Base-by-base conservation (phyloP, 2,113 vertebrate species). In the Cyphomyrus plagiostoma region DNA sequence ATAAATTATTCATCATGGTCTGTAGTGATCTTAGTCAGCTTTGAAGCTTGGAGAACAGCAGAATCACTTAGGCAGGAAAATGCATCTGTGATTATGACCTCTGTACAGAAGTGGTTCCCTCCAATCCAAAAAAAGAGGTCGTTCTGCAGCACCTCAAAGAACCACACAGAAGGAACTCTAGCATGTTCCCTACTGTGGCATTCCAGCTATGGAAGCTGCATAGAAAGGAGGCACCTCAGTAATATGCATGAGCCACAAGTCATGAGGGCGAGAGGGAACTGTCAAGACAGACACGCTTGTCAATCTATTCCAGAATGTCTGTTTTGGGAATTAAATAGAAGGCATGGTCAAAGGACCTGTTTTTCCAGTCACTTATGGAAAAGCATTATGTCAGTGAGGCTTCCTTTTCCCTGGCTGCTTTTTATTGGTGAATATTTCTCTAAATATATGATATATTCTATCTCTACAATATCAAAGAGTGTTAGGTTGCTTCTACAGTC, bases 321-420 rank as follows among this genome's bases (percentile, higher is more conserved):
- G 91, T 89, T 93, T 91, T 88, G 89, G 88, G 89, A 92, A 94
- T 93, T 92, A 91, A 80, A 88, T 92, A 90, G 82, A 70, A 85
- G 91, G 77, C 87, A 90, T 49, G 49, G 74, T 88, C 90, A 88
- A 84, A 82, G 62, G 87, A 66, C 74, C 80, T 87, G 83, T 82
- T 89, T 90, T 90, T 83, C 35, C 83, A 17, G 15, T 90, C 90
- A 88, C 21, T 90, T n/a, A 86, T 52, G 89, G 84, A 89, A 30
- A 15, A 82, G 70, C 35, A 39, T 35, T 11, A 87, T 62, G 82
- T 89, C 77, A 89, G 90, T 88, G 19, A 42, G 17, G 30, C 84
- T 52, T 87, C 86, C 62, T 48, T 35, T 74, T 66, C 5, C 35
- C 3, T 23, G 42, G 23, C 53, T 66, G 17, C 21, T 74, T 48